Conservation (phyloP, 1,140 invertebrate species). For the Sweltsa coloradensis region DNA sequence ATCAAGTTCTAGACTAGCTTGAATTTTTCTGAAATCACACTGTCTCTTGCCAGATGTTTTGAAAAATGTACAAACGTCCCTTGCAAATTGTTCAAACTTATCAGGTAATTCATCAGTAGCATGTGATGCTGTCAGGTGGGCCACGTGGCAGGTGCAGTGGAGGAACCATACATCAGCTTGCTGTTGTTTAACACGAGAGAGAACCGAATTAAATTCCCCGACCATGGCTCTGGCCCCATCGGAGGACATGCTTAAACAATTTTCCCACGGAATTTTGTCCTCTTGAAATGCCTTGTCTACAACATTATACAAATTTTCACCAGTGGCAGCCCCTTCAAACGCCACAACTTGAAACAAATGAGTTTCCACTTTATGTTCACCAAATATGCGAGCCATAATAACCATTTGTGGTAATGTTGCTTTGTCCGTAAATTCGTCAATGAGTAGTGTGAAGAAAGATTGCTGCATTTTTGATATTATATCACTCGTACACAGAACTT, state of each 20-base stretch:
- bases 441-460: conserved; percentile 1
- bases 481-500: background rate
- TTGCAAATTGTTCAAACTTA: background rate
- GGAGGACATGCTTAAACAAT: conserved; percentile 8
- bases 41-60: conserved; percentile 5
- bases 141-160: conserved; percentile 14
- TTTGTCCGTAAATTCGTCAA: conserved; percentile 1
- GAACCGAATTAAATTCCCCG: conserved; percentile 6
- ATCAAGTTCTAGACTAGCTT: background rate
- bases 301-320: conserved; percentile 4
- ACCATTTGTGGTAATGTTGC: background rate
- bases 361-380: background rate
- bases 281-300: conserved; percentile 2
- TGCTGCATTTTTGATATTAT: background rate
- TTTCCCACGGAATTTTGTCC: conserved; percentile 8
- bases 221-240: conserved; percentile 11
- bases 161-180: conserved; percentile 2
- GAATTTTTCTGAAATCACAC: background rate
- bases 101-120: conserved; percentile 6
- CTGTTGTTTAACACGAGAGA: conserved; percentile 1
- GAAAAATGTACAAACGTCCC: conserved; percentile 4
- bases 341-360: conserved; percentile 1
- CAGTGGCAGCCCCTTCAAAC: background rate
- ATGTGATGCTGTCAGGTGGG: conserved; percentile 9
- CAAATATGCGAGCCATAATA: background rate